Conservation (phyloP, 1,140 invertebrate genomes). For the Bradynema listronoti region DNA sequence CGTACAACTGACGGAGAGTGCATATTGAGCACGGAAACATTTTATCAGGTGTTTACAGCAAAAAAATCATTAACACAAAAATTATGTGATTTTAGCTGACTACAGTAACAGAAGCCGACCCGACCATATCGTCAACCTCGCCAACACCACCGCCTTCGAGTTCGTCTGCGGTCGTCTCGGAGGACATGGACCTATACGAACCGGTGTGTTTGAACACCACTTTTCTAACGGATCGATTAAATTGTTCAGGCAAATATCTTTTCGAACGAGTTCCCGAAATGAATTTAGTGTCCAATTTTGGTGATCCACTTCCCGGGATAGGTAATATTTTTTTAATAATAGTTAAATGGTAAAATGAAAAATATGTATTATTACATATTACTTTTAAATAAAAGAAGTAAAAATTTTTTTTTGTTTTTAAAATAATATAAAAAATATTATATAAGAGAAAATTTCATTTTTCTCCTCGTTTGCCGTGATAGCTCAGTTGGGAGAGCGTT, state of each 20-base stretch:
- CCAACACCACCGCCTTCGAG: neutral
- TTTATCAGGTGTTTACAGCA: no score
- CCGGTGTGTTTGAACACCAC: conserved; percentile 35
- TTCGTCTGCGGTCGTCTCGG: conserved; percentile 15
- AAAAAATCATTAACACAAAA: no score
- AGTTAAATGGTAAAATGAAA: neutral
- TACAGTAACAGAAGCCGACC: no score
- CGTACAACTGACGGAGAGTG: conserved; percentile 26
- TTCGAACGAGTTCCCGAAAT: conserved; percentile 31
- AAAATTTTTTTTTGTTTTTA: no score
- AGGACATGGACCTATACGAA: conserved; percentile 36
- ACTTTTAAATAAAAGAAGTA: no score
- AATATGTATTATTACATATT: no score
- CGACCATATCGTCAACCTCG: no score
- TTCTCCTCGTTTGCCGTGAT: no score
- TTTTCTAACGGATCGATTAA: conserved; percentile 10
- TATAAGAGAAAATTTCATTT: conserved; percentile 1
- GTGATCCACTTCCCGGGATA: conserved; percentile 3
- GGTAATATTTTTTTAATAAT: neutral
- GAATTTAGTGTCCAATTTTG: conserved; percentile 32
- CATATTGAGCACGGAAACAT: conserved; percentile 31
- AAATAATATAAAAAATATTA: conserved; percentile 8
- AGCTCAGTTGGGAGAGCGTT: conserved; percentile 61
- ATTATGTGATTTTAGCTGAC: no score
- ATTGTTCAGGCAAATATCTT: conserved; percentile 36